phyloP scores from a whole-genome alignment of 2,113 vertebrate species.

The Daubentonia madagascariensis region DNA sequence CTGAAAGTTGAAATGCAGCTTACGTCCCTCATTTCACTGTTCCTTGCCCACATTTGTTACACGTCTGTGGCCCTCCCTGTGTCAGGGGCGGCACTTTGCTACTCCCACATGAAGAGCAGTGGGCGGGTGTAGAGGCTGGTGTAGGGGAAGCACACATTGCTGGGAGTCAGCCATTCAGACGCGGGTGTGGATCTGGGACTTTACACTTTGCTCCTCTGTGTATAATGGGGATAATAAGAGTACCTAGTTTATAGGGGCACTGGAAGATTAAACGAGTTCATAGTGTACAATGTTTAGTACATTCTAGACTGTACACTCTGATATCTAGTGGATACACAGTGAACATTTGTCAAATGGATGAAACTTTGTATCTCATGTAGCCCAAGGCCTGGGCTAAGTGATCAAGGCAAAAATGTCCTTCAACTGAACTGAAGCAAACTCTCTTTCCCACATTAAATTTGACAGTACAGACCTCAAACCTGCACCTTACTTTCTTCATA shows the following conservation, averaged over 20 bases:
- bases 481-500: background rate
- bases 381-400: background rate
- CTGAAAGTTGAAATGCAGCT: background rate
- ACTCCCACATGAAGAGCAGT: background rate
- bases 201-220: background rate
- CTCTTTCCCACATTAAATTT: background rate
- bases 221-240: background rate
- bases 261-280: background rate
- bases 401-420: background rate
- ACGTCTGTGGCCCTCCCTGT: background rate
- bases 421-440: background rate
- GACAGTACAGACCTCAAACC: background rate
- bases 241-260: too few relatives aligned
- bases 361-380: background rate
- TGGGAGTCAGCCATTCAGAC: background rate
- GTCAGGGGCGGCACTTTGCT: background rate
- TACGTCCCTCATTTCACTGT: background rate
- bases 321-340: background rate
- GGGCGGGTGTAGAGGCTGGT: background rate
- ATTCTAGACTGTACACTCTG: background rate
- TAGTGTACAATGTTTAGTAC: background rate
- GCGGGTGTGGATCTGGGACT: background rate
- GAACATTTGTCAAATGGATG: background rate
- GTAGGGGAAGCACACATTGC: background rate
- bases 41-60: background rate